Conservation (phyloP, 2,888 invertebrate species). For the Bombylius major region DNA sequence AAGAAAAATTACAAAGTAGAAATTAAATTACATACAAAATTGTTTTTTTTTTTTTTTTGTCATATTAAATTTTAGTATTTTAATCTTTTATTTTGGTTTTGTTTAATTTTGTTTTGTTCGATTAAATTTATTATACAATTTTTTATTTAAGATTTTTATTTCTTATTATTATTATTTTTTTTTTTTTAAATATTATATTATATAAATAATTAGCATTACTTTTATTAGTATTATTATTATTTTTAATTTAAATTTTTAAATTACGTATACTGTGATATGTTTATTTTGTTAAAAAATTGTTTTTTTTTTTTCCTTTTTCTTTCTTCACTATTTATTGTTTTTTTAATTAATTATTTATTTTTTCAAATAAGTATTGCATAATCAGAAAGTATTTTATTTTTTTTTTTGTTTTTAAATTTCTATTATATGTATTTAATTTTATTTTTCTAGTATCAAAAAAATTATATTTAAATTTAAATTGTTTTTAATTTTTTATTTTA, state of each 20-base stretch:
- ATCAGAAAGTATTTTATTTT: neutral
- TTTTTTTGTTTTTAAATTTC: neutral
- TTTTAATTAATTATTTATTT: neutral
- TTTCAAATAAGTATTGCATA: neutral
- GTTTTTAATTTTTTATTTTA: no score
- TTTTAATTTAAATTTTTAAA: conserved; percentile 3
- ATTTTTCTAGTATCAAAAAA: no score
- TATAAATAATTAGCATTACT: no score
- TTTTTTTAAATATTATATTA: no score
- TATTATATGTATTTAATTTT: neutral
- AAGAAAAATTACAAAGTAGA: no score
- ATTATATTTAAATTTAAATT: no score
- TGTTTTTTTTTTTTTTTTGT: neutral
- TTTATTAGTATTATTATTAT: neutral
- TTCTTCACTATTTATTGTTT: neutral
- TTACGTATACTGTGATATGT: conserved; percentile 10
- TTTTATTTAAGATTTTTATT: conserved; percentile 2
- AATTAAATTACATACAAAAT: neutral
- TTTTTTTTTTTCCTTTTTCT: neutral
- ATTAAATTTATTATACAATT: neutral
- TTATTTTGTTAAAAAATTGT: neutral
- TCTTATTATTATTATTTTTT: no score
- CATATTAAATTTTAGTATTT: no score
- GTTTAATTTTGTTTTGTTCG: neutral
- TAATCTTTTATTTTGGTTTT: neutral